Percentiles rank a stretch among this genome's conserved stretches.
phyloP scores from a whole-genome alignment of 2,797 vertebrate species.

The Sternarchorhynchus goeldii region DNA sequence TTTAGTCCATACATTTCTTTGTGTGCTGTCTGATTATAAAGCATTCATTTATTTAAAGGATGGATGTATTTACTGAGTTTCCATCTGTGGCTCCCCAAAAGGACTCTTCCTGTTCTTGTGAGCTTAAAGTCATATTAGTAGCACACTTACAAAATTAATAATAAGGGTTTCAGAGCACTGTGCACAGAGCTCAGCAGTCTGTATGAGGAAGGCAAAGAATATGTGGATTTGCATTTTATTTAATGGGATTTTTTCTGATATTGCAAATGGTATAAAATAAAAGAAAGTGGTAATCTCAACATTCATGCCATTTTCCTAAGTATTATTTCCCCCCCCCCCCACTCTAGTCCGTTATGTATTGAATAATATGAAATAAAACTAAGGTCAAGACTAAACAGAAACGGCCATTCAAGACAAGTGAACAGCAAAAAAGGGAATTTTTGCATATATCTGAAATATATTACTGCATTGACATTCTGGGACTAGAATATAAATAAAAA shows the following conservation, averaged over 20 bases:
- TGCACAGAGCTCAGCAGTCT: constrained; percentile 42
- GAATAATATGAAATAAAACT: not conserved
- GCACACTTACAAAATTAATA: constrained; percentile 23
- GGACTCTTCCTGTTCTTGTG: constrained; percentile 28
- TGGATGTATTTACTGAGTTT: constrained; percentile 19
- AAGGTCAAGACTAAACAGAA: not conserved
- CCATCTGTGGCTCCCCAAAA: constrained; percentile 15
- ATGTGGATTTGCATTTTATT: constrained; percentile 36
- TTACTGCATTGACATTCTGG: not conserved
- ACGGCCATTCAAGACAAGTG: not conserved
- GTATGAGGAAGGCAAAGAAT: constrained; percentile 10
- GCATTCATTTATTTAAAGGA: constrained; percentile 33
- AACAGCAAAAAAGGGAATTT: not conserved
- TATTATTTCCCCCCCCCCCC: not conserved
- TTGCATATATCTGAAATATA: not conserved
- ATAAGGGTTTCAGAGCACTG: constrained; percentile 31
- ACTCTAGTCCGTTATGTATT: too few species aligned
- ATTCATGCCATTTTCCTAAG: constrained; percentile 7
- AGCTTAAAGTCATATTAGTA: constrained; percentile 44
- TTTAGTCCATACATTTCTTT: constrained; percentile 27
- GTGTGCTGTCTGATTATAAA: constrained; percentile 41
- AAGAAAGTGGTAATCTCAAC: constrained; percentile 39
- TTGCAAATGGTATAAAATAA: constrained; percentile 54
- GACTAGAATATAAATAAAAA: not conserved
- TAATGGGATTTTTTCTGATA: constrained; percentile 44